phyloP scores from a whole-genome alignment of 1,140 invertebrate genomes.

The Listronotus oregonensis region DNA sequence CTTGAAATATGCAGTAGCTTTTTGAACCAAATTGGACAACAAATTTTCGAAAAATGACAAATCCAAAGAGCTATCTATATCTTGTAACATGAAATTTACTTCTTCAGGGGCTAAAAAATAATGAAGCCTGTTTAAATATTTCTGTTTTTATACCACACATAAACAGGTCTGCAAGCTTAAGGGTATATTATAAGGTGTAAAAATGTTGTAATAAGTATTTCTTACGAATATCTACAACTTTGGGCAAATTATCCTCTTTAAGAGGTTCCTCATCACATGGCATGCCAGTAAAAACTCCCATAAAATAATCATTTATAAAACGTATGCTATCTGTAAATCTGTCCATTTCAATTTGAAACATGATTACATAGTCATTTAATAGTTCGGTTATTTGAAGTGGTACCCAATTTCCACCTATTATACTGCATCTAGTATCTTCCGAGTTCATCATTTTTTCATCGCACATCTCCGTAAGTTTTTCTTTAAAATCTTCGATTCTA shows the following conservation, averaged over 20 bases:
- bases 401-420: conserved; percentile 62
- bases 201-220: too few relatives aligned
- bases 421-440: conserved; percentile 57
- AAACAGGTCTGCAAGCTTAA: too few relatives aligned
- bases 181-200: too few relatives aligned
- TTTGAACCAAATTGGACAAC: conserved; percentile 9
- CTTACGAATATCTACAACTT: conserved; percentile 9
- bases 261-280: conserved; percentile 6
- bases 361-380: conserved; percentile 60
- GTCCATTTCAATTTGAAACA: conserved; percentile 64
- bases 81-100: conserved; percentile 8
- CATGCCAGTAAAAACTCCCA: conserved; percentile 55
- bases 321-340: conserved; percentile 60
- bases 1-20: conserved; percentile 4
- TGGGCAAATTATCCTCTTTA: conserved; percentile 16
- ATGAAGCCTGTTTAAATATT: too few relatives aligned
- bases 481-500: conserved; percentile 55
- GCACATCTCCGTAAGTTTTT: conserved; percentile 58
- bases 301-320: conserved; percentile 63
- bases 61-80: conserved; percentile 7
- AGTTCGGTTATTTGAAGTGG: conserved; percentile 59
- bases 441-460: conserved; percentile 59
- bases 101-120: conserved; percentile 9
- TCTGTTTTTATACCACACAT: too few relatives aligned
- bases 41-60: conserved; percentile 15